Percentiles rank a stretch among this genome's conserved stretches.
These are phyloP conservation scores for Spongilla lacustris DNA, from an alignment of 37 sponge, comb jelly and placozoan genomes.

Conservation along the genomic window DNA sequence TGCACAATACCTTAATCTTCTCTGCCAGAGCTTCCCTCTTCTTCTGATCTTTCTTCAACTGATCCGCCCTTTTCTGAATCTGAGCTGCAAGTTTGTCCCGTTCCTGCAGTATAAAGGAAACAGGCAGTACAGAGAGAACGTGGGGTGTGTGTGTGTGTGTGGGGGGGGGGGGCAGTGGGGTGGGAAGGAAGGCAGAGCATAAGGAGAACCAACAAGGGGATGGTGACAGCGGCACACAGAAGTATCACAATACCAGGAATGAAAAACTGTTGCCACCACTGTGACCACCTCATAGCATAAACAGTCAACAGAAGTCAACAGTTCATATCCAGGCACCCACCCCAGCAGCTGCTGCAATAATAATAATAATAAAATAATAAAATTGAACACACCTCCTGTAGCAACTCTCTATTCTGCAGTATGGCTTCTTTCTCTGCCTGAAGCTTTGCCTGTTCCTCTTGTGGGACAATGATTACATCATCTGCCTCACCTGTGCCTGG, in stretches of 20 bases:
- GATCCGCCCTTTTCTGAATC: constrained; percentile 59
- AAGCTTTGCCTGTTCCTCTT: constrained; percentile 65
- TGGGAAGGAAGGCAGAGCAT: neutral
- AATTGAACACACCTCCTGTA: constrained; percentile 82
- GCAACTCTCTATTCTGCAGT: constrained; percentile 79
- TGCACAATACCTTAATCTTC: constrained; percentile 67
- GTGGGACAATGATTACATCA: constrained; percentile 32
- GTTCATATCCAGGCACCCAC: neutral
- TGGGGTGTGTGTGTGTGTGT: neutral
- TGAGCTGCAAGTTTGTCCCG: constrained; percentile 60
- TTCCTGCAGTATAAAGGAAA: constrained; percentile 47
- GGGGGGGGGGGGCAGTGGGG: neutral
- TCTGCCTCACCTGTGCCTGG: constrained; percentile 29
- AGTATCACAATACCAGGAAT: neutral
- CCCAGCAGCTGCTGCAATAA: neutral
- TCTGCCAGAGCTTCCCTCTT: constrained; percentile 75
- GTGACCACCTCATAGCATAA: neutral
- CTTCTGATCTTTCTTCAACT: constrained; percentile 84
- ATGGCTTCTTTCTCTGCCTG: constrained; percentile 81
- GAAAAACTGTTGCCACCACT: neutral
- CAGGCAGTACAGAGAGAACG: neutral
- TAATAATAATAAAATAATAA: too few relatives aligned
- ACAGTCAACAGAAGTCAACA: neutral
- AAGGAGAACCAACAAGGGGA: neutral
- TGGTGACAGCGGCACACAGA: neutral